Base-by-base conservation (phyloP, 2,888 invertebrate genomes). In the Mellilla xanthometata region DNA sequence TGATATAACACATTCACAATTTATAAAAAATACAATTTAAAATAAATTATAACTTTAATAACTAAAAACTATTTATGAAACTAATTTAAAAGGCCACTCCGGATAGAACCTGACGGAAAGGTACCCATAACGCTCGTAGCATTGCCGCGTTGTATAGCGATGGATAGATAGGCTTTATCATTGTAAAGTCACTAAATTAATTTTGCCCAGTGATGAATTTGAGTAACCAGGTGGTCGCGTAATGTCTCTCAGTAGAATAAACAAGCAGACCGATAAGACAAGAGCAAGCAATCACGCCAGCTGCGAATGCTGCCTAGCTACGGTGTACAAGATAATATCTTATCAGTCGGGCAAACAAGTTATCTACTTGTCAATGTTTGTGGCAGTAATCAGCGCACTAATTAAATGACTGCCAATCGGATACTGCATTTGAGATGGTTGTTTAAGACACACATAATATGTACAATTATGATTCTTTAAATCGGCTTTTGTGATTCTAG, bases 321-420 rank as follows among this genome's bases (percentile, higher is more conserved):
- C 12, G 26, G 3, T 24, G 5, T 3, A 23, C 28, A 28, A 12
- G n/a, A 19, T 19, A 19, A 6, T 19, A 6, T 19, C 15, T 19
- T 19, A 19, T 19, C 15, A 19, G 2, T 6, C 15, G 15, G 15
- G 4, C 15, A 19, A 3, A 19, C 4, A 30, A 7, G 19, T 26
- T 45, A 39, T 45, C 39, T 27, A 5, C 1, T 27, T 9, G 28
- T 19, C 32, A 44, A 44, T 44, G 33, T 39, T 39, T 39, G 30
- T 19, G 9, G 0, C 6, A 39, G 7, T 31, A 15, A 40, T 26
- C 33, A 7, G 29, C 4, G 2, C n/a, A 24, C 23, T 15, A 23
- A 33, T 29, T 33, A 34, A 41, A 41, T 23, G 4, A 3, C n/a
- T 8, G n/a, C n/a, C 8, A n/a, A n/a, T 26, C 9, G 9, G 8